Conservation (phyloP, 2,113 vertebrate genomes). For the Beaufortia kweichowensis region DNA sequence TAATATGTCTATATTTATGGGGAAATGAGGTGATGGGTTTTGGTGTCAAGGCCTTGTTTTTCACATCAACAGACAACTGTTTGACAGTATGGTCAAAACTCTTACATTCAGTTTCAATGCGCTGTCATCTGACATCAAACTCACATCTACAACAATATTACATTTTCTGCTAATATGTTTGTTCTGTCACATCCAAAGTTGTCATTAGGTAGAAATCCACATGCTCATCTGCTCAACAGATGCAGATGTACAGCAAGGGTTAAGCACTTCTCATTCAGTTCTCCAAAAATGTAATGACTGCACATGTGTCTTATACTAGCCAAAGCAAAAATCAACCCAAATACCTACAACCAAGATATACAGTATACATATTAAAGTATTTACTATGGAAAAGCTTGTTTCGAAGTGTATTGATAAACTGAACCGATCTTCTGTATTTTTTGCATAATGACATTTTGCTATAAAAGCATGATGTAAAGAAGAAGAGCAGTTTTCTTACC, state of each 20-base stretch:
- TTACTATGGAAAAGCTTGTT: neutral
- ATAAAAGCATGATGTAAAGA: neutral
- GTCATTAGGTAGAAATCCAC: conserved; percentile 11
- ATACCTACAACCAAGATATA: conserved; percentile 34
- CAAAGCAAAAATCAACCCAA: conserved; percentile 5
- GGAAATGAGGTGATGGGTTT: conserved; percentile 25
- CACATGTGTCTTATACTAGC: conserved; percentile 48
- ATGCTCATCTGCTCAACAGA: conserved; percentile 49
- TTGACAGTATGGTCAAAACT: conserved; percentile 73
- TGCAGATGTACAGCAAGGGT: conserved; percentile 46
- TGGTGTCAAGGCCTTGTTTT: conserved; percentile 62
- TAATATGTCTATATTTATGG: conserved; percentile 30
- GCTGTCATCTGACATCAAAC: no score
- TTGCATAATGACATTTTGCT: neutral
- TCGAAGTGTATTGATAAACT: neutral
- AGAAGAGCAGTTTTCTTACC: neutral
- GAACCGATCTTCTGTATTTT: no score
- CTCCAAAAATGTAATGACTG: conserved; percentile 55
- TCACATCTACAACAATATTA: no score
- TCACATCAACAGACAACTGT: conserved; percentile 60
- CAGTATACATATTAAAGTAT: neutral
- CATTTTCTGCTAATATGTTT: neutral
- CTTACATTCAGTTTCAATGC: conserved; percentile 60
- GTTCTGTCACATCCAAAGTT: neutral
- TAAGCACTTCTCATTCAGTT: conserved; percentile 52